Evolutionary conservation across 2,113 vertebrate species (phyloP).

Genomic region (Pterophyllum scalare): DNA sequence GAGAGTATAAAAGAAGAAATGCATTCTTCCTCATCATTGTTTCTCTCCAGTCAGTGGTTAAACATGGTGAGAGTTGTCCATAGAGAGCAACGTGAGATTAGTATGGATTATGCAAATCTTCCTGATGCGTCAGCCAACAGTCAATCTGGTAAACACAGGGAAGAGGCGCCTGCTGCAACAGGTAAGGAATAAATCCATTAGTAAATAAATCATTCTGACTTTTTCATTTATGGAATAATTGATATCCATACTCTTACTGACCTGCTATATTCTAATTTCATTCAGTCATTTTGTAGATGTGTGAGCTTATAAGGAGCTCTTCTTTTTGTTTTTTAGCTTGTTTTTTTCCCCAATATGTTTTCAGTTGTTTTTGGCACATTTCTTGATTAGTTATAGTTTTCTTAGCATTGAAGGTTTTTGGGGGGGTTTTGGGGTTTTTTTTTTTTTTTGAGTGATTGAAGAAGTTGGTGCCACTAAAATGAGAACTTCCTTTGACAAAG

Average conservation of each 20-base stretch:
- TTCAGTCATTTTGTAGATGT: neutral
- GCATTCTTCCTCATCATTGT: neutral
- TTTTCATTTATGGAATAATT: neutral
- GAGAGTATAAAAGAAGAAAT: neutral
- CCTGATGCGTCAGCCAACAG: neutral
- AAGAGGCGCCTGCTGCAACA: neutral
- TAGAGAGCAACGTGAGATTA: neutral
- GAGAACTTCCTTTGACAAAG: neutral
- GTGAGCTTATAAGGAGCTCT: neutral
- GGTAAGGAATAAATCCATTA: neutral
- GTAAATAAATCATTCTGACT: neutral
- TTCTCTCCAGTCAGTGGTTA: neutral
- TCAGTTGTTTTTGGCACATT: no score
- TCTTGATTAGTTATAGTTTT: no score
- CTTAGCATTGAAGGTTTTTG: no score
- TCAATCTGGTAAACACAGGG: neutral
- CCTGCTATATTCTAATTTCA: neutral
- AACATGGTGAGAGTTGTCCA: conserved; percentile 2
- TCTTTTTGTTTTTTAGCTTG: neutral
- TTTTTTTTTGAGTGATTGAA: neutral
- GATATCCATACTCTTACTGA: neutral
- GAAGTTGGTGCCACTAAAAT: neutral
- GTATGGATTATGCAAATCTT: neutral
- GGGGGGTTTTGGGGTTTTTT: no score
- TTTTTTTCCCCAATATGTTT: no score